Conservation (phyloP, 2,797 vertebrate genomes). For the Hypotaenidia philippensis region DNA sequence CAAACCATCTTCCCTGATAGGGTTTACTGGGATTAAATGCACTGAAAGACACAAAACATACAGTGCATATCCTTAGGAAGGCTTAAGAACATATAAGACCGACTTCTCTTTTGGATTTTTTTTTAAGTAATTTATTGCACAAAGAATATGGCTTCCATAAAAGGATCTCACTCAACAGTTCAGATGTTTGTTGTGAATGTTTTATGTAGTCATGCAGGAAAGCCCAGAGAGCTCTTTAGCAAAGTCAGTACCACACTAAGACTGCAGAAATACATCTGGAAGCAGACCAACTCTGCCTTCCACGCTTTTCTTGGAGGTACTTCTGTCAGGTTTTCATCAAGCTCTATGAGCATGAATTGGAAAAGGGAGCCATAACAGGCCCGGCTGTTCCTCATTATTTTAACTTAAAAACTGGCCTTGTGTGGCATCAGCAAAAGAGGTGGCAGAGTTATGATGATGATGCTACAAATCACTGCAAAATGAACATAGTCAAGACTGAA, state of each 20-base stretch:
- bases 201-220: background rate
- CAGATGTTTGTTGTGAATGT: background rate
- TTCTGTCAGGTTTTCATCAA: background rate
- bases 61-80: background rate
- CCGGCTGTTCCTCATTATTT: background rate
- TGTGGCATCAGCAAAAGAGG: background rate
- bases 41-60: constrained; percentile 77
- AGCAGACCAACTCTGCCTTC: background rate
- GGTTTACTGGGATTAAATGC: constrained; percentile 88
- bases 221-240: background rate
- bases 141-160: background rate
- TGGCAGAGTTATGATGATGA: background rate
- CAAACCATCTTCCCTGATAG: constrained; percentile 80
- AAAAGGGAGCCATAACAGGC: background rate
- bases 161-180: background rate
- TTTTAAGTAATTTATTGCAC: background rate
- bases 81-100: background rate
- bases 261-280: background rate
- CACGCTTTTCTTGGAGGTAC: background rate
- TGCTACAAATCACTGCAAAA: background rate
- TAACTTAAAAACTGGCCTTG: background rate
- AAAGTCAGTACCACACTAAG: background rate
- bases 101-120: background rate
- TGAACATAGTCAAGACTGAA: background rate
- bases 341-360: background rate